Evolutionary conservation across 2,888 invertebrate genomes (phyloP).

Genomic region (Rhamphomyia laevipes): DNA sequence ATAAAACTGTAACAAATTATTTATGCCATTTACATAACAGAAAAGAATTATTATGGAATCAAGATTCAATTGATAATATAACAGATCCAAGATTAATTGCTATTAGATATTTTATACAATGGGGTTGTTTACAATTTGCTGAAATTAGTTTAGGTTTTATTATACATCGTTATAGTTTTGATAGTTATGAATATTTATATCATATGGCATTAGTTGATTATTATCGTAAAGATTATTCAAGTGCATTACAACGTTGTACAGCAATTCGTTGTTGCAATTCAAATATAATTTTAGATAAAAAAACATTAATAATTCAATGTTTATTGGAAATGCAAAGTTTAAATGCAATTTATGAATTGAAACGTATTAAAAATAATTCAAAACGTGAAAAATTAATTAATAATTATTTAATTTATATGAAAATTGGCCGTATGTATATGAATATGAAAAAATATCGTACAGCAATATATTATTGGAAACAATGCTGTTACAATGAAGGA

Average conservation of each 20-base stretch:
- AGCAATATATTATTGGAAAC: not conserved
- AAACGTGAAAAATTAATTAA: not conserved
- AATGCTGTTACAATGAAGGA: not conserved
- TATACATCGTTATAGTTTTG: constrained; percentile 1
- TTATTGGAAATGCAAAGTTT: constrained; percentile 6
- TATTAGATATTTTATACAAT: constrained; percentile 5
- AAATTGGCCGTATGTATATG: not conserved
- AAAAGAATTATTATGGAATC: constrained; percentile 4
- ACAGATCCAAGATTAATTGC: constrained; percentile 1
- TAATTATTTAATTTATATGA: not conserved
- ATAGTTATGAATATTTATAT: constrained; percentile 5
- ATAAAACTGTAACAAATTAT: not conserved
- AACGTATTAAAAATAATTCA: not conserved
- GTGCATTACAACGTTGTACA: constrained; percentile 2
- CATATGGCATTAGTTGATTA: constrained; percentile 10
- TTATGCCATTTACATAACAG: constrained; percentile 3
- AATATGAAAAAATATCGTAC: not conserved
- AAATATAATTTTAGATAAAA: not conserved
- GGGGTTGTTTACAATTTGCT: constrained; percentile 9
- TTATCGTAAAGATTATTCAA: constrained; percentile 3
- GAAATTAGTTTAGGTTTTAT: constrained; percentile 5
- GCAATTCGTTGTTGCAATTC: not conserved
- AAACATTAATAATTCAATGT: constrained; percentile 4
- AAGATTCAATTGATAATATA: not conserved
- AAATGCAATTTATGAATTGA: not conserved